Base-by-base conservation (phyloP, 2,113 vertebrate species). In the Pelusios castaneus region DNA sequence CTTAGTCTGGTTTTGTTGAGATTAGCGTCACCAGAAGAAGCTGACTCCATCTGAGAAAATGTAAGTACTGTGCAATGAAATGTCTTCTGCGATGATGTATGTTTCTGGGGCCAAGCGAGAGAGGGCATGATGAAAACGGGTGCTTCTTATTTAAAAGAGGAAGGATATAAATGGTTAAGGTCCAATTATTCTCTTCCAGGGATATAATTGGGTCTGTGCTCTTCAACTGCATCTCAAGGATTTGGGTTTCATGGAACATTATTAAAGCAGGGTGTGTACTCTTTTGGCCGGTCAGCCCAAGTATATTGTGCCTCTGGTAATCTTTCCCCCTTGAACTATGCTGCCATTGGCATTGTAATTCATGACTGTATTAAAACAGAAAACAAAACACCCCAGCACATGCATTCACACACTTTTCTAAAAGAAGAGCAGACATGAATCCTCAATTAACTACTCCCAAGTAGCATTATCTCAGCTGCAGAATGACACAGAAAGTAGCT, bases 361-460 rank as follows among this genome's bases (percentile, higher is more conserved):
- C 56, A 89, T 63, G 85, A 31, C 63, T 80, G 45, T 49, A 75
- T 31, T 86, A 87, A 91, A 84, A 94, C 93, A 58, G 51, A 54
- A 75, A 80, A 54, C 85, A 84, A 27, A n/a, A 86, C 49, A 49
- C 49, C 14, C 51, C 51, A 12, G 16, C 51, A 52, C 3, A 14
- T 52, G 51, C 51, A 16, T 5, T 52, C 3, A 5, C 16, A 5
- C 51, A 51, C 19, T 75, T 38, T 1, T 82, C 54, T 93, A 85
- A 41, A 58, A 75, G 58, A 16, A 67, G 4, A 60, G 41, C 38
- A 85, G 43, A 52, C 67, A 89, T 80, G 38, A 82, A 87, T 75
- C 73, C 5, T 38, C 60, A 94, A 52, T 58, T 63, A 82, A 89
- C n/a, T 89, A 34, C 3, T 80, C 93, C 56, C 86, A 80, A 94